phyloP scores from a whole-genome alignment of 2,113 vertebrate species.

The Menura novaehollandiae region DNA sequence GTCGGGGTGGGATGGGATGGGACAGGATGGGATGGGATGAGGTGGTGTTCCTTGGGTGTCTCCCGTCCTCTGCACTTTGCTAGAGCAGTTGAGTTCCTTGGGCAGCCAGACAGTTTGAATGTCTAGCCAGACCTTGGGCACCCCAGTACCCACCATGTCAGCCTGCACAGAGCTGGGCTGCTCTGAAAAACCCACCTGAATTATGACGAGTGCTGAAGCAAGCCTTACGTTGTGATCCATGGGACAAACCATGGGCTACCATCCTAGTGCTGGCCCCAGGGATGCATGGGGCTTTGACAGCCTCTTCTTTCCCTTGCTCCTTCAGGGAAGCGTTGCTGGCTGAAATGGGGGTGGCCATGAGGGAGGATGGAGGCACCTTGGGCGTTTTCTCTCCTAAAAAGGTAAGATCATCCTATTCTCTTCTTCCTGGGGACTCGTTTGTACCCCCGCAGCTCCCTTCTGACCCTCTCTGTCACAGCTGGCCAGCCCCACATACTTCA shows the following conservation, averaged over 20 bases:
- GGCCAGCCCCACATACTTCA: background rate
- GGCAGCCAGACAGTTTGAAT: background rate
- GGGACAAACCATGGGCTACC: background rate
- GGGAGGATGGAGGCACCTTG: conserved; percentile 93
- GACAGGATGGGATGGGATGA: no score
- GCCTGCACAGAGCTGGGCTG: background rate
- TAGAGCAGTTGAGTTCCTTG: background rate
- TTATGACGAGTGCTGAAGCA: background rate
- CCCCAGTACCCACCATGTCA: background rate
- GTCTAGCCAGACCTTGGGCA: accelerated
- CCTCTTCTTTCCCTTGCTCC: background rate
- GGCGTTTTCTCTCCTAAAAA: conserved; percentile 98
- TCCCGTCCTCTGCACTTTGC: background rate
- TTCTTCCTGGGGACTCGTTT: background rate
- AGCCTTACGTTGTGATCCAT: background rate
- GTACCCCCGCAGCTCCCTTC: background rate
- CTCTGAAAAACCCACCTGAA: background rate
- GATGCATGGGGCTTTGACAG: background rate
- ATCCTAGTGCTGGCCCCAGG: background rate
- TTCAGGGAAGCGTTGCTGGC: conserved; percentile 93
- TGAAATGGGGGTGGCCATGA: conserved; percentile 98
- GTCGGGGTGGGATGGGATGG: background rate
- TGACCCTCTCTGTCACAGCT: background rate
- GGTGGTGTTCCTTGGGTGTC: background rate
- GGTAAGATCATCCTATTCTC: conserved; percentile 71